A percentile compares a stretch with the other conserved stretches of the same genome.
Evolutionary conservation across 2,888 invertebrate genomes (phyloP).

Genomic region (Coronaproctus castanopsis): DNA sequence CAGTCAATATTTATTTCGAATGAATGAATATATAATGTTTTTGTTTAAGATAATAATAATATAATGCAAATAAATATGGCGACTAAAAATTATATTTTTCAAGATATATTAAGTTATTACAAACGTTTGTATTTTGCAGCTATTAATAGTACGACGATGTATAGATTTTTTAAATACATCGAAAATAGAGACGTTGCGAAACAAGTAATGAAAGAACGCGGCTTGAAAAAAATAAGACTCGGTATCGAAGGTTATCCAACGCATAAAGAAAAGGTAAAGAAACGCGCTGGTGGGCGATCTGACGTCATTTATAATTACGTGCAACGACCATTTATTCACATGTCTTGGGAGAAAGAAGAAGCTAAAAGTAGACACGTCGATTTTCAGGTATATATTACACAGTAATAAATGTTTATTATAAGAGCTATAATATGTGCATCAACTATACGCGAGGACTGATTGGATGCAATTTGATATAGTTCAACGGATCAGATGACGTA

Average conservation of each 20-base stretch:
- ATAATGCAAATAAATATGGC: too few species aligned
- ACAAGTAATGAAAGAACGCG: constrained; percentile 94
- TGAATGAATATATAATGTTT: too few species aligned
- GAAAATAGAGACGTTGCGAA: constrained; percentile 99
- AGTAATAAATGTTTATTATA: too few species aligned
- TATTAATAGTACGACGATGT: constrained; percentile 83
- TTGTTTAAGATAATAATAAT: too few species aligned
- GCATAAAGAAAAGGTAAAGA: constrained; percentile 95
- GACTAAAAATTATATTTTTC: too few species aligned
- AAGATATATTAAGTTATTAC: too few species aligned
- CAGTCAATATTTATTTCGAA: too few species aligned
- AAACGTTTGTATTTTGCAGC: too few species aligned
- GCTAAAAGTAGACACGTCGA: constrained; percentile 97
- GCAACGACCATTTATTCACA: constrained; percentile 93
- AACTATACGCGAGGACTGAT: too few species aligned
- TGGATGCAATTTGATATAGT: too few species aligned
- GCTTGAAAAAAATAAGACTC: constrained; percentile 91
- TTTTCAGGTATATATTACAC: constrained; percentile 35
- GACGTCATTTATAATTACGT: constrained; percentile 99
- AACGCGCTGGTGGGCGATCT: constrained; percentile 78
- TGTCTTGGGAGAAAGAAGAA: constrained; percentile 99
- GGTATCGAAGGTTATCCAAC: constrained; percentile 99
- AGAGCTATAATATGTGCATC: too few species aligned
- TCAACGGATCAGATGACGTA: too few species aligned
- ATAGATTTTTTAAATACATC: constrained; percentile 97